Evolutionary conservation across 2,797 vertebrate species (phyloP).

Genomic region (Rhincodon typus): DNA sequence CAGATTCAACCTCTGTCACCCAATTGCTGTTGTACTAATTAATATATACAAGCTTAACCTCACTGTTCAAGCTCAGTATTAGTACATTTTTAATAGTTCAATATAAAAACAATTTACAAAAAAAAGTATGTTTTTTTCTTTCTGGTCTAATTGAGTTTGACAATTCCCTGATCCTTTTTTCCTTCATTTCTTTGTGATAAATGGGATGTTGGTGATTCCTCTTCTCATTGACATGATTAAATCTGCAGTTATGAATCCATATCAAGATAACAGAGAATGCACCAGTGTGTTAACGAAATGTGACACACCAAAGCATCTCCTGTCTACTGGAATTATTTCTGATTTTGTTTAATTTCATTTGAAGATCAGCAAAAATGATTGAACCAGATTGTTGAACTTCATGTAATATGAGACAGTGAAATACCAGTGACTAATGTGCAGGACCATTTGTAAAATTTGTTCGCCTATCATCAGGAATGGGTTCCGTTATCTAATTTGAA

Average conservation of each 20-base stretch:
- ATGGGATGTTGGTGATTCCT: constrained; percentile 24
- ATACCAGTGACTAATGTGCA: constrained; percentile 28
- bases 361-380: constrained; percentile 35
- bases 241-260: constrained; percentile 37
- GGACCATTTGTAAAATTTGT: constrained; percentile 28
- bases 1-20: neutral
- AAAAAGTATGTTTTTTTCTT: neutral
- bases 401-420: constrained; percentile 34
- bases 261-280: no score
- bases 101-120: constrained; percentile 32
- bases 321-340: constrained; percentile 35
- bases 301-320: constrained; percentile 38
- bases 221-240: constrained; percentile 36
- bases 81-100: neutral
- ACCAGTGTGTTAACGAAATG: constrained; percentile 35
- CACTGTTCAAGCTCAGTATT: neutral
- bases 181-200: constrained; percentile 20
- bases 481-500: neutral
- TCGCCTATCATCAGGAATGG: constrained; percentile 22
- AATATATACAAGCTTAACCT: neutral
- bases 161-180: constrained; percentile 26
- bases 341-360: constrained; percentile 37
- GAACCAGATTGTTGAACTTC: constrained; percentile 37
- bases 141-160: constrained; percentile 21
- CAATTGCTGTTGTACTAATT: neutral